phyloP scores from a whole-genome alignment of 2,888 invertebrate genomes.

The Andrena praecox region DNA sequence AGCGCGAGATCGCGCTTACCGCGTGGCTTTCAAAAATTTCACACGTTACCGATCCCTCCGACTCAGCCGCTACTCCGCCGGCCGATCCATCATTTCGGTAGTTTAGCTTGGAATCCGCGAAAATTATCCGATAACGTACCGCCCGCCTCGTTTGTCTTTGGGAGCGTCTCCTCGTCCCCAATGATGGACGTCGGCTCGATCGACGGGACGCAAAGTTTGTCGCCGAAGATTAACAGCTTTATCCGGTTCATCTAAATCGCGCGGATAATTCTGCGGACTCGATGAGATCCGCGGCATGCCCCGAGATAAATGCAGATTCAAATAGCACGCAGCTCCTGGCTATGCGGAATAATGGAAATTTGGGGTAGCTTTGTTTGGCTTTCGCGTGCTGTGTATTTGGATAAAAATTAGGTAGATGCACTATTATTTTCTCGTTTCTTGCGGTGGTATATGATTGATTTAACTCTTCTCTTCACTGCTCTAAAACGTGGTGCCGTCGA shows the following conservation, averaged over 20 bases:
- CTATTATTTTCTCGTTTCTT: too few species aligned
- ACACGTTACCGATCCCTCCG: conserved; percentile 71
- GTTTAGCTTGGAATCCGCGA: conserved; percentile 64
- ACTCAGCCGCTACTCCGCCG: conserved; percentile 47
- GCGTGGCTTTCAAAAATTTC: conserved; percentile 74
- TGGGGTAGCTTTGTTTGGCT: too few species aligned
- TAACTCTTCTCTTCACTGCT: too few species aligned
- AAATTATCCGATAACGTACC: conserved; percentile 70
- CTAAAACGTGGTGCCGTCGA: too few species aligned
- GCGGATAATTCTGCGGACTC: not conserved
- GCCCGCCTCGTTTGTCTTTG: conserved; percentile 67
- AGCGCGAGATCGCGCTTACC: conserved; percentile 70
- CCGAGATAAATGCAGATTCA: too few species aligned
- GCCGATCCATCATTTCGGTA: conserved; percentile 72
- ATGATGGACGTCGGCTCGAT: conserved; percentile 51
- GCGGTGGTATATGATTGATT: too few species aligned
- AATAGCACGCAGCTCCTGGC: too few species aligned
- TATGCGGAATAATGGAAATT: too few species aligned
- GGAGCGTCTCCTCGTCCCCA: conserved; percentile 16
- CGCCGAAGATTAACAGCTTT: conserved; percentile 28
- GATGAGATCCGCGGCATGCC: not conserved
- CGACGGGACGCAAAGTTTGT: conserved; percentile 4
- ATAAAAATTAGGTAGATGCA: too few species aligned
- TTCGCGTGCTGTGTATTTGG: too few species aligned
- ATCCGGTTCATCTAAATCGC: conserved; percentile 9